These are phyloP conservation scores for Argyresthia albistria DNA, from an alignment of 2,888 invertebrate species.

Conservation along the genomic window DNA sequence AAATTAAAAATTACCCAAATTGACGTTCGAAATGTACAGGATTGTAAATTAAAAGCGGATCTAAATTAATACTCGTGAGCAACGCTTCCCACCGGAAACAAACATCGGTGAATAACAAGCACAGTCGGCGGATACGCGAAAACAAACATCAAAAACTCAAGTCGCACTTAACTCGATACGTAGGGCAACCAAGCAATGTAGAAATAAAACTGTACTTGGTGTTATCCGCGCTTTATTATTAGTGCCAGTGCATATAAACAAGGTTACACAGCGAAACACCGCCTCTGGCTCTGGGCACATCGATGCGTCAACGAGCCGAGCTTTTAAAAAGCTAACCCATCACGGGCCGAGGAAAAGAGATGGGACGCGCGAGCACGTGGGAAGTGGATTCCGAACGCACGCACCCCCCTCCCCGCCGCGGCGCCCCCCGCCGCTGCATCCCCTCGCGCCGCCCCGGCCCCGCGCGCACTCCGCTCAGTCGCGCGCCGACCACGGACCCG, in stretches of 20 bases:
- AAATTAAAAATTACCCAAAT: not conserved
- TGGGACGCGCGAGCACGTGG: slow-evolving; percentile 50
- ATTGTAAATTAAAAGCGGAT: not conserved
- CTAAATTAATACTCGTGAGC: slow-evolving; percentile 1
- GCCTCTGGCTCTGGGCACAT: slow-evolving; percentile 46
- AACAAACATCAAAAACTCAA: slow-evolving; percentile 30
- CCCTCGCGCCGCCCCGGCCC: slow-evolving; percentile 28
- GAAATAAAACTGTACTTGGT: slow-evolving; percentile 40
- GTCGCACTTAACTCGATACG: slow-evolving; percentile 30
- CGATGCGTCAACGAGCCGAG: slow-evolving; percentile 58
- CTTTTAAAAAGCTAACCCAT: slow-evolving; percentile 69
- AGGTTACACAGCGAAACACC: slow-evolving; percentile 56
- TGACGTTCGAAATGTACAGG: not conserved
- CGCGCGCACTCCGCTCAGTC: slow-evolving; percentile 56
- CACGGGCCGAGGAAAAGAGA: slow-evolving; percentile 62
- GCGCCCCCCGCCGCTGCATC: slow-evolving; percentile 19
- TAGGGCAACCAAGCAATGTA: slow-evolving; percentile 32
- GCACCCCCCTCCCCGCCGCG: slow-evolving; percentile 47
- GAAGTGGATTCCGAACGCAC: slow-evolving; percentile 70
- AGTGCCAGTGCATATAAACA: slow-evolving; percentile 66
- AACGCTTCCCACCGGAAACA: slow-evolving; percentile 10
- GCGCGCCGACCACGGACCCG: slow-evolving; percentile 64
- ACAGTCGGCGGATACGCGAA: slow-evolving; percentile 38
- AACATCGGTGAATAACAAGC: slow-evolving; percentile 28
- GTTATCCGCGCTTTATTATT: slow-evolving; percentile 63